These are phyloP conservation scores for Holacanthella duospinosa DNA, from an alignment of 2,888 invertebrate genomes.

Conservation along the genomic window DNA sequence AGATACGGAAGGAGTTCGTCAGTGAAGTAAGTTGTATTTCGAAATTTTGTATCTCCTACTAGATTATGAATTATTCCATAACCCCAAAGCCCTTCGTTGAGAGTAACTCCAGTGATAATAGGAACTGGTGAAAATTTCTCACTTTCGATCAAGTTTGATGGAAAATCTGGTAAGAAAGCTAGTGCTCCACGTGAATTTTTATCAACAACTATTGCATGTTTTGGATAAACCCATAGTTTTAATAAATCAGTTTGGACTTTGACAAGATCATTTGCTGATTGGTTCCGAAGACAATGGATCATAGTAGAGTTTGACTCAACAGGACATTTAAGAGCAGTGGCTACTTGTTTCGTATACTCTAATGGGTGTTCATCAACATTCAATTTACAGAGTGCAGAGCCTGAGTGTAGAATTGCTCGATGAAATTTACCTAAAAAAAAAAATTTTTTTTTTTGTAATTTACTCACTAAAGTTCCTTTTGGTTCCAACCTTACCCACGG, in stretches of 20 bases:
- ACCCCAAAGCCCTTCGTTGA: conserved; percentile 20
- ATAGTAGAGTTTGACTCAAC: conserved; percentile 16
- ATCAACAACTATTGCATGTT: conserved; percentile 31
- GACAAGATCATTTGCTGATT: conserved; percentile 23
- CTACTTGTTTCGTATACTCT: conserved; percentile 23
- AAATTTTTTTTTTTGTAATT: neutral
- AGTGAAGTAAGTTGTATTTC: conserved; percentile 29
- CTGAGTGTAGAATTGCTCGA: conserved; percentile 32
- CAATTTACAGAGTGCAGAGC: conserved; percentile 34
- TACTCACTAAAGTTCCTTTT: neutral
- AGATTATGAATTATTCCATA: conserved; percentile 19
- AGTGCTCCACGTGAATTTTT: conserved; percentile 22
- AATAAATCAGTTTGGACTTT: conserved; percentile 18
- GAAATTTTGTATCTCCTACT: conserved; percentile 24
- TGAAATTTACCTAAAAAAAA: conserved; percentile 17
- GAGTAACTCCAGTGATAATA: conserved; percentile 19
- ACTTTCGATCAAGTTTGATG: conserved; percentile 27
- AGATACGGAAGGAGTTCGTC: conserved; percentile 24
- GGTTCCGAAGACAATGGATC: conserved; percentile 21
- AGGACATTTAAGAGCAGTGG: conserved; percentile 22
- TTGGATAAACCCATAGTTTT: conserved; percentile 19
- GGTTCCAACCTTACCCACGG: conserved; percentile 6
- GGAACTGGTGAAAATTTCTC: conserved; percentile 35
- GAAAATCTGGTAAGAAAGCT: conserved; percentile 30
- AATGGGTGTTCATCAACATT: conserved; percentile 28